Conservation (phyloP, 2,113 vertebrate genomes). For the Colinus virginianus region DNA sequence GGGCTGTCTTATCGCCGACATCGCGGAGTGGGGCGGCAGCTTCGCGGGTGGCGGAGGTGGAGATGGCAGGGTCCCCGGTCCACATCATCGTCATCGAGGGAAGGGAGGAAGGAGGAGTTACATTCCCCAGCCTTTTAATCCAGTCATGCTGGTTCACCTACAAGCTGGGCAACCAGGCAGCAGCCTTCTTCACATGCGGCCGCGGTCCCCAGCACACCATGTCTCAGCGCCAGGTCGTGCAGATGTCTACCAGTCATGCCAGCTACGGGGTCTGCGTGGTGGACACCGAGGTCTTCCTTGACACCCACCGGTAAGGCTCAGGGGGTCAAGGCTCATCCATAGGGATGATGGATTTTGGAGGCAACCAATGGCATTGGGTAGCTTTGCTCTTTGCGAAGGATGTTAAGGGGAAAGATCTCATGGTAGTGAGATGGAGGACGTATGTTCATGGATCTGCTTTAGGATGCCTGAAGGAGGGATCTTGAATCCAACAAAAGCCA, state of each 20-base stretch:
- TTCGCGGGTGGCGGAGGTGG: constrained; percentile 67
- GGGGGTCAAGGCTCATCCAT: not conserved
- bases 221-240: constrained; percentile 43
- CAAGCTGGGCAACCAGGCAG: not conserved
- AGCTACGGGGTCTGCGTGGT: constrained; percentile 52
- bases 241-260: constrained; percentile 64
- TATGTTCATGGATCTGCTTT: not conserved
- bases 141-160: constrained; percentile 63
- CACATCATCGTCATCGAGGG: constrained; percentile 60
- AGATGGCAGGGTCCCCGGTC: constrained; percentile 30
- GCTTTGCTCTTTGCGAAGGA: not conserved
- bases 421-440: too few species aligned
- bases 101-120: constrained; percentile 45
- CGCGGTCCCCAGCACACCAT: not conserved
- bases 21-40: not conserved
- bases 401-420: not conserved
- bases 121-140: constrained; percentile 49
- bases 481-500: accelerated
- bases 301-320: constrained; percentile 61
- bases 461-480: not conserved
- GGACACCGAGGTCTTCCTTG: constrained; percentile 58
- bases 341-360: not conserved
- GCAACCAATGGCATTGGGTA: accelerated
- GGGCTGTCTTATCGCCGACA: not conserved
- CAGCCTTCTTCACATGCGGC: not conserved